Percentiles rank a stretch among this genome's conserved stretches.
Evolutionary conservation across 2,797 vertebrate species (phyloP).

Genomic region (Scleropages formosus): DNA sequence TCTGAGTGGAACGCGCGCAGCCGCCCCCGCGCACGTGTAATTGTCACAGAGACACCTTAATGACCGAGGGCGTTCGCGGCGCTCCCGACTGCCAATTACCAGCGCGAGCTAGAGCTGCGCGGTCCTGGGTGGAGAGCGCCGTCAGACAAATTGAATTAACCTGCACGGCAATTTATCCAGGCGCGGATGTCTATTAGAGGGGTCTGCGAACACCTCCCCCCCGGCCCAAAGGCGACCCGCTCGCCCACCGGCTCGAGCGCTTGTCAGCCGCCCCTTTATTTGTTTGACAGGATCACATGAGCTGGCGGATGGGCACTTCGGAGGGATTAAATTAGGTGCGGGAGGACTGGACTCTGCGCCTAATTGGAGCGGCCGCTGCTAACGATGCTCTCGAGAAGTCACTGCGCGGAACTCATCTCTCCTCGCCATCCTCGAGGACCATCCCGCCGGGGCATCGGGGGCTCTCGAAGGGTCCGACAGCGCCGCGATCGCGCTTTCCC

Average conservation of each 20-base stretch:
- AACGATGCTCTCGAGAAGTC: neutral
- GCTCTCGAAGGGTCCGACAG: neutral
- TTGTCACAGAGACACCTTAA: neutral
- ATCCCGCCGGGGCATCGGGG: no score
- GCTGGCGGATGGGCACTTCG: conserved; percentile 6
- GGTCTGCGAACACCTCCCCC: conserved; percentile 17
- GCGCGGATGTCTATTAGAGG: conserved; percentile 33
- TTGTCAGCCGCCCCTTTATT: conserved; percentile 48
- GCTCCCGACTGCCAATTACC: neutral
- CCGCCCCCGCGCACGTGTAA: neutral
- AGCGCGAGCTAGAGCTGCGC: neutral
- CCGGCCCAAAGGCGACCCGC: conserved; percentile 14
- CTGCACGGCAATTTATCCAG: conserved; percentile 43
- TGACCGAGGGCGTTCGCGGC: neutral
- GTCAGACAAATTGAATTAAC: conserved; percentile 45
- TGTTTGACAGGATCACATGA: conserved; percentile 44
- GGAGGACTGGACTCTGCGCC: conserved; percentile 36
- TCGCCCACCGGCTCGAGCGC: conserved; percentile 23
- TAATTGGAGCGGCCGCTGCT: conserved; percentile 32
- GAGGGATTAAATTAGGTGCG: conserved; percentile 41
- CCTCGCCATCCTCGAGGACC: no score
- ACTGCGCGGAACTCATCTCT: neutral
- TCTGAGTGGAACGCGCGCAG: neutral
- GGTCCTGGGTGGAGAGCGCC: conserved; percentile 30
- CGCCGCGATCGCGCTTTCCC: neutral